Base-by-base conservation (phyloP, 2,113 vertebrate genomes). In the Stomatorhinus ivindoensis region DNA sequence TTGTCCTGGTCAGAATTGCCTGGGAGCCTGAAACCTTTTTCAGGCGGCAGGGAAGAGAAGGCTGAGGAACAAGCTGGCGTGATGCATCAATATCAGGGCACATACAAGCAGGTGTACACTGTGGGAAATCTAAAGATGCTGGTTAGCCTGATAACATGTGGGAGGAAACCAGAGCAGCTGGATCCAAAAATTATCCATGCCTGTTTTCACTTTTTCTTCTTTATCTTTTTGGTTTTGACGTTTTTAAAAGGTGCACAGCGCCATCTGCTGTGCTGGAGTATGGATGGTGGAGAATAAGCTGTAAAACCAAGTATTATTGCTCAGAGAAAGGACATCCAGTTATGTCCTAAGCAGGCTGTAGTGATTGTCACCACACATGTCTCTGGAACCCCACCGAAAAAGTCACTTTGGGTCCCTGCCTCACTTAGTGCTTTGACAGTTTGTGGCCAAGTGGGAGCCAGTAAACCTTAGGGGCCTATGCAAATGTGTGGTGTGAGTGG, bases 241-340 rank as follows among this genome's bases (percentile, higher is more conserved):
- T 80, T 42, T 80, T 80, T 84, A 46, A 84, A 84, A 84, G 82
- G 39, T n/a, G 39, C 44, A 84, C 82, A n/a, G 82, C 44, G 82
- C 82, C 82, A 84, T 84, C 82, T 84, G 10, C 42, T 84, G 82
- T 84, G 82, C 44, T 46, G 82, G 44, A 84, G 82, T 46, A 47
- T 13, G 4, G 2, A 17, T 47, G 9, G 9, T 46, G 82, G 11
- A 47, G 44, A 17, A n/a, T 44, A 47, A 84, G 8, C 80, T 83
- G 39, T 47, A 35, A 80, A 47, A 46, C 17, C 39, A 21, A 39
- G 4, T 44, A 84, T 42, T 84, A 84, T 21, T 46, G 39, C 6
- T 21, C 24, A 47, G 2, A 84, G 19, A 3, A n/a, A 84, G 44
- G 82, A 24, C 82, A 47, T 46, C 19, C 44, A 84, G 19, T 47